Conservation (phyloP, 2,888 invertebrate genomes). For the Leucania comma region DNA sequence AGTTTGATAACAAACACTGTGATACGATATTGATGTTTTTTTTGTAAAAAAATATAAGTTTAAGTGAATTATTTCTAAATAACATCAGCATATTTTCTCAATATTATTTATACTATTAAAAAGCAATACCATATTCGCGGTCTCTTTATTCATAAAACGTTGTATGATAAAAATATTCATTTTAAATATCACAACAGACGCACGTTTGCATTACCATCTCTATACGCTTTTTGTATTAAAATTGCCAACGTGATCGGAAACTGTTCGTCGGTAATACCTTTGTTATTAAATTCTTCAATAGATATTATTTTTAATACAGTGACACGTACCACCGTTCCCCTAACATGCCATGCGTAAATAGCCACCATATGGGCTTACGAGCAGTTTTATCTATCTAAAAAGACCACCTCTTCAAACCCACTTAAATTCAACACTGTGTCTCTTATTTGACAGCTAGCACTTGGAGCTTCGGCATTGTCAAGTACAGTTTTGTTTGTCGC, state of each 20-base stretch:
- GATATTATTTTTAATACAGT: slow-evolving; percentile 69
- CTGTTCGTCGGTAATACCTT: slow-evolving; percentile 63
- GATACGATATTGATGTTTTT: neutral
- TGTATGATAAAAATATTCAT: slow-evolving; percentile 14
- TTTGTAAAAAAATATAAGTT: neutral
- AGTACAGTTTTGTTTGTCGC: slow-evolving; percentile 46
- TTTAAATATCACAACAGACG: slow-evolving; percentile 43
- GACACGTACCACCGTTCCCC: slow-evolving; percentile 70
- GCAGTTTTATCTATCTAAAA: slow-evolving; percentile 42
- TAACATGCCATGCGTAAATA: slow-evolving; percentile 65
- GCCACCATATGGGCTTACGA: slow-evolving; percentile 54
- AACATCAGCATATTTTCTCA: neutral
- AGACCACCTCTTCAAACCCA: slow-evolving; percentile 26
- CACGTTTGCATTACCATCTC: slow-evolving; percentile 62
- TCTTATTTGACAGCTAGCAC: slow-evolving; percentile 36
- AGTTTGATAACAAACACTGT: no score
- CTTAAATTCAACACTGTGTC: slow-evolving; percentile 36
- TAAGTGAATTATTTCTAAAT: neutral
- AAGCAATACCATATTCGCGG: neutral
- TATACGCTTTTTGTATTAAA: slow-evolving; percentile 62
- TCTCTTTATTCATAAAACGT: slow-evolving; percentile 13
- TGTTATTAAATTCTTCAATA: slow-evolving; percentile 70
- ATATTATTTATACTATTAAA: neutral
- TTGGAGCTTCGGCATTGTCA: slow-evolving; percentile 33
- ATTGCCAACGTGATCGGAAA: slow-evolving; percentile 69